These are phyloP conservation scores for Lophotis ruficrista DNA, from an alignment of 2,113 vertebrate species.

Conservation along the genomic window DNA sequence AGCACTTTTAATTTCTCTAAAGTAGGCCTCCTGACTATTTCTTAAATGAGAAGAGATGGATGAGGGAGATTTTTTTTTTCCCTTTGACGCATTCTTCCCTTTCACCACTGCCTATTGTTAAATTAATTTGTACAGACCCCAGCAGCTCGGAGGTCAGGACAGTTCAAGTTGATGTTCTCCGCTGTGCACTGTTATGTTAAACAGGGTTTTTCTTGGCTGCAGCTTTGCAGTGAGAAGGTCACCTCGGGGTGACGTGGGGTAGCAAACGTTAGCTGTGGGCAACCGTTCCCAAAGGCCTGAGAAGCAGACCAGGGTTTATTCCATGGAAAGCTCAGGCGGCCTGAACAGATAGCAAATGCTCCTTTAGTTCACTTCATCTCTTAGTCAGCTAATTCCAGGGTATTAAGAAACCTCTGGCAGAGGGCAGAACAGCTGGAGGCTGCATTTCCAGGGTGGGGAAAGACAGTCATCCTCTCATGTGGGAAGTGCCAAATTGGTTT, in stretches of 20 bases:
- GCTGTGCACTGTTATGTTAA: conserved; percentile 72
- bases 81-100: conserved; percentile 65
- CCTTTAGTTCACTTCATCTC: conserved; percentile 39
- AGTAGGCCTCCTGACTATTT: conserved; percentile 53
- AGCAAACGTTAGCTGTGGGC: conserved; percentile 48
- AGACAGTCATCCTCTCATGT: neutral
- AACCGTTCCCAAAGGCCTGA: conserved; percentile 50
- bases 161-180: conserved; percentile 51
- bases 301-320: conserved; percentile 36
- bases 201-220: conserved; percentile 51
- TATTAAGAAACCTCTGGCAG: conserved; percentile 36
- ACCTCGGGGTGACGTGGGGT: conserved; percentile 23
- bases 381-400: conserved; percentile 44
- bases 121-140: conserved; percentile 50
- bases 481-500: conserved; percentile 50
- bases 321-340: neutral
- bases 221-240: conserved; percentile 46
- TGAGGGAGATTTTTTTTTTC: conserved; percentile 27
- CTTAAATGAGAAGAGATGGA: conserved; percentile 56
- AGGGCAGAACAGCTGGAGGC: conserved; percentile 43
- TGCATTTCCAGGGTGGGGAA: conserved; percentile 42
- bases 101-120: conserved; percentile 57
- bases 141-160: conserved; percentile 44
- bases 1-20: conserved; percentile 53
- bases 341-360: conserved; percentile 18